Conservation (phyloP, 2,888 invertebrate genomes). For the Halictus quadricinctus region DNA sequence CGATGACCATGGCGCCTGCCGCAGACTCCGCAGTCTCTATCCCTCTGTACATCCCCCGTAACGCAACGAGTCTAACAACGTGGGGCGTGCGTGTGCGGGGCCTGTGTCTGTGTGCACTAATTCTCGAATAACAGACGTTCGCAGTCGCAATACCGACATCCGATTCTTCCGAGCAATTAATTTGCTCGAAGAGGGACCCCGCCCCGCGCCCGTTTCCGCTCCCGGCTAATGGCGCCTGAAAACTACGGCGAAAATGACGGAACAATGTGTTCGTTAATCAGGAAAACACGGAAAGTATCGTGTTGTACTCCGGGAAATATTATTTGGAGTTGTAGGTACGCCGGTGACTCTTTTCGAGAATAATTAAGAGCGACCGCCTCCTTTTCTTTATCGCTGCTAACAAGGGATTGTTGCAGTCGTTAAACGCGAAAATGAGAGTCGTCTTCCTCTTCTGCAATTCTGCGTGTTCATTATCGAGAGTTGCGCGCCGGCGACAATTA, state of each 20-base stretch:
- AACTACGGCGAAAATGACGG: not conserved
- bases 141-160: not conserved
- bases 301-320: not conserved
- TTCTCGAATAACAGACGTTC: not conserved
- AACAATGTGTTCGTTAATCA: not conserved
- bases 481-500: not conserved
- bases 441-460: not conserved
- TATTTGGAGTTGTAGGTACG: not conserved
- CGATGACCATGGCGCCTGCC: constrained; percentile 80
- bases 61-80: constrained; percentile 63
- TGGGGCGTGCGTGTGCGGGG: constrained; percentile 20
- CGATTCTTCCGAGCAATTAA: constrained; percentile 27
- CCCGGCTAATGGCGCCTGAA: not conserved
- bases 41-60: constrained; percentile 62
- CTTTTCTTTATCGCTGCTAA: not conserved
- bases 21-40: constrained; percentile 79
- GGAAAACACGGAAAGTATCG: not conserved
- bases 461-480: not conserved
- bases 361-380: not conserved
- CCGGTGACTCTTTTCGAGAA: not conserved
- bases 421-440: not conserved
- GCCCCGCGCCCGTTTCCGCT: not conserved
- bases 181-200: not conserved
- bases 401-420: not conserved
- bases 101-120: not conserved